These are phyloP conservation scores for Mormoops blainvillei DNA, from an alignment of 2,113 vertebrate species.

Conservation along the genomic window DNA sequence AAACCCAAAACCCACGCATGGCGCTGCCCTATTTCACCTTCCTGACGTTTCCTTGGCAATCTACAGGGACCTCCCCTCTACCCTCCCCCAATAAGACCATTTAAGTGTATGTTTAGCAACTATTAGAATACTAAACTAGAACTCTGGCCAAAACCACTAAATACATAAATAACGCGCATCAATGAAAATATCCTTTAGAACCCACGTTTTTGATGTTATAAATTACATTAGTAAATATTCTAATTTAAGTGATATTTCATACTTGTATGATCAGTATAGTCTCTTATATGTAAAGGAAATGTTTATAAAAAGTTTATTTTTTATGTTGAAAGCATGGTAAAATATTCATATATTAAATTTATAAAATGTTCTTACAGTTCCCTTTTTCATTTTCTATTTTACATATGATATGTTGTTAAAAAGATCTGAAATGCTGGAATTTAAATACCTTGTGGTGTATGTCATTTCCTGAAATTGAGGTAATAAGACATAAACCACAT, in stretches of 20 bases:
- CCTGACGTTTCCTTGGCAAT: slow-evolving; percentile 76
- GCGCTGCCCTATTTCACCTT: slow-evolving; percentile 74
- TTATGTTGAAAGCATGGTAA: neutral
- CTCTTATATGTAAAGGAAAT: neutral
- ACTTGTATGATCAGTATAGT: neutral
- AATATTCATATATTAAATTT: neutral
- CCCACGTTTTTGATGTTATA: neutral
- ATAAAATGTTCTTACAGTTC: neutral
- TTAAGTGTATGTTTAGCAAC: slow-evolving; percentile 77
- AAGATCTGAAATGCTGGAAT: neutral
- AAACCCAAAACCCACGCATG: slow-evolving; percentile 77
- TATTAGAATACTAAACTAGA: slow-evolving; percentile 76
- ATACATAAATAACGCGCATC: neutral
- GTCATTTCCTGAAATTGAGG: neutral
- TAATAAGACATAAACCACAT: neutral
- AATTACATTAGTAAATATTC: slow-evolving; percentile 16
- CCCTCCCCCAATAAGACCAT: slow-evolving; percentile 65
- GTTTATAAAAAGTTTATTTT: neutral
- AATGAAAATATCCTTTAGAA: slow-evolving; percentile 34
- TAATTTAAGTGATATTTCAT: neutral
- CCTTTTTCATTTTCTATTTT: neutral
- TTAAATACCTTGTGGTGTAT: neutral
- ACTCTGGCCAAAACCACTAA: slow-evolving; percentile 76
- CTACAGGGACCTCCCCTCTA: slow-evolving; percentile 70
- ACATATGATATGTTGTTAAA: neutral